Evolutionary conservation across 2,797 vertebrate genomes (phyloP).

Genomic region (Delichon dasypus): DNA sequence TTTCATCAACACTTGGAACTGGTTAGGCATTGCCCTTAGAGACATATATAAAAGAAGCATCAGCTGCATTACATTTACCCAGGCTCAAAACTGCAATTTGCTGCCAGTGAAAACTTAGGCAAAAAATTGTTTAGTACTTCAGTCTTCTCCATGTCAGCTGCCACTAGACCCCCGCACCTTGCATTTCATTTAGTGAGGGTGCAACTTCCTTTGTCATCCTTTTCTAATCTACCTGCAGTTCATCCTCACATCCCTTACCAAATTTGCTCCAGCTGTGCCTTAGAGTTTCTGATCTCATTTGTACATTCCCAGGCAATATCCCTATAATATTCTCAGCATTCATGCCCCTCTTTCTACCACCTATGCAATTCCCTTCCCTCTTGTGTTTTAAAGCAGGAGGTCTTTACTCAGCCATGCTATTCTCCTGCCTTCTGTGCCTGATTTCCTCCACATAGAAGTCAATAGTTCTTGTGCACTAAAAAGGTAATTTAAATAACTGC

Average conservation of each 20-base stretch:
- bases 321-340: background rate
- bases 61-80: background rate
- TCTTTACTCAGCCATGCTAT: background rate
- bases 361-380: background rate
- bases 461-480: background rate
- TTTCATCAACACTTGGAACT: background rate
- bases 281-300: background rate
- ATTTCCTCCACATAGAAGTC: background rate
- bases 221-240: background rate
- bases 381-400: background rate
- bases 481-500: background rate
- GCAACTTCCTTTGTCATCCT: background rate
- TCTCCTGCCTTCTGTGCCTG: accelerated
- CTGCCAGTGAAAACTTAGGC: background rate
- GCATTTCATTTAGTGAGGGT: background rate
- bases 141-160: background rate
- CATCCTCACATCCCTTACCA: background rate
- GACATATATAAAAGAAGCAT: background rate
- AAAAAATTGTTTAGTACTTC: background rate
- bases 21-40: background rate
- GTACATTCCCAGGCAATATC: background rate
- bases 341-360: background rate
- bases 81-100: background rate
- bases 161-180: background rate
- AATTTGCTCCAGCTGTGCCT: background rate